These are phyloP conservation scores for Alca torda DNA, from an alignment of 2,797 vertebrate genomes.

Conservation along the genomic window DNA sequence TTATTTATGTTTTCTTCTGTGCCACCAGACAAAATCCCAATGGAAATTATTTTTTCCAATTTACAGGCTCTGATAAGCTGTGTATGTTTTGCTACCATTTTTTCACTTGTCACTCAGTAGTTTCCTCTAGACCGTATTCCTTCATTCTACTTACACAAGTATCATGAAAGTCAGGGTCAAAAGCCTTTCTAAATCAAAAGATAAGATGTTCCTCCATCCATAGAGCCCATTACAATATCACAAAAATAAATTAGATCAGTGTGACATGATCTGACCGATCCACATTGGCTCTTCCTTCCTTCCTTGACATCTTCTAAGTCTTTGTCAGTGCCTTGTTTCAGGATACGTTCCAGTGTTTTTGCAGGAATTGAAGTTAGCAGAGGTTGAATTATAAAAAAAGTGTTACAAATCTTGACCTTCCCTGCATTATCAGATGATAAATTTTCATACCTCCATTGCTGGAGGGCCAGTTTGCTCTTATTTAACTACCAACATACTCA, in stretches of 20 bases:
- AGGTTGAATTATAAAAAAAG: background rate
- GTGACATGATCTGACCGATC: background rate
- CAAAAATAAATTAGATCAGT: rapidly evolving
- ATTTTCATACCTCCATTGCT: background rate
- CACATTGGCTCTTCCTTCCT: background rate
- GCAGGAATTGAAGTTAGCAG: background rate
- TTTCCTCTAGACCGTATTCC: background rate
- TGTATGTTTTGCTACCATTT: background rate
- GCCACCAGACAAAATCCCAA: background rate
- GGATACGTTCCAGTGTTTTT: background rate
- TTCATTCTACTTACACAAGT: background rate
- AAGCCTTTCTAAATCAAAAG: background rate
- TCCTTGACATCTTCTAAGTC: background rate
- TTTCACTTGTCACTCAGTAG: background rate
- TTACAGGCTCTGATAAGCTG: background rate
- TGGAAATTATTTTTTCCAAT: background rate
- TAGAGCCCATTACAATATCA: background rate
- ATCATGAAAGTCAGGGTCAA: background rate
- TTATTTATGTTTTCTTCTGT: background rate
- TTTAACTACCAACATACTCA: background rate
- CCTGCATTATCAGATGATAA: too few species aligned
- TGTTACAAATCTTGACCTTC: background rate
- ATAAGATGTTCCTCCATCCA: background rate
- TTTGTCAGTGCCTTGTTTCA: background rate
- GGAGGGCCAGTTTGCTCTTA: background rate